phyloP scores from a whole-genome alignment of 2,797 vertebrate genomes.

The Phaenicophaeus curvirostris region DNA sequence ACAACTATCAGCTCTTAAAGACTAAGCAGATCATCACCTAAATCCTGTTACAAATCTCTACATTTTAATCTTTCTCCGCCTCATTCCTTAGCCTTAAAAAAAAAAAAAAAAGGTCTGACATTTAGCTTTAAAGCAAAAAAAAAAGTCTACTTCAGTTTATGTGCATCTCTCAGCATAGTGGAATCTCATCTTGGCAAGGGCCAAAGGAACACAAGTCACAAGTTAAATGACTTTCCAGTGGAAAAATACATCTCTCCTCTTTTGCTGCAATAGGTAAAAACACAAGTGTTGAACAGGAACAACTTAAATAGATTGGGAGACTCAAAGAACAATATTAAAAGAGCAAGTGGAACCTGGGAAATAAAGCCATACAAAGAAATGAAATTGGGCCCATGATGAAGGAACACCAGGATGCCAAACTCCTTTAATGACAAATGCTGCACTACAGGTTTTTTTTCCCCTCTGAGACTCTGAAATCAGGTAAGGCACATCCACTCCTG shows the following conservation, averaged over 20 bases:
- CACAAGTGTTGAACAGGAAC: background rate
- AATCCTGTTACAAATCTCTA: background rate
- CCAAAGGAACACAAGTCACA: background rate
- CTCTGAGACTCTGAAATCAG: background rate
- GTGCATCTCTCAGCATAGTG: background rate
- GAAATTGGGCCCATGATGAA: background rate
- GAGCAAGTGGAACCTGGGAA: background rate
- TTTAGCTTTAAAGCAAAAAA: background rate
- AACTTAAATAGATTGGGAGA: background rate
- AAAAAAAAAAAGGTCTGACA: background rate
- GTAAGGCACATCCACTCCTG: background rate
- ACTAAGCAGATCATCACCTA: background rate
- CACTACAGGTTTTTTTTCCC: background rate
- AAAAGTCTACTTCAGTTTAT: background rate
- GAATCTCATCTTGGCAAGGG: background rate
- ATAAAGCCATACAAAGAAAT: background rate
- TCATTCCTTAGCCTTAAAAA: background rate
- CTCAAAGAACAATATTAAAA: background rate
- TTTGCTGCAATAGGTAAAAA: background rate
- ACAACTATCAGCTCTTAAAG: background rate
- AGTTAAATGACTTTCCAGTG: background rate
- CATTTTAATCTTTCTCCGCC: background rate
- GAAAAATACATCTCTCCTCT: background rate
- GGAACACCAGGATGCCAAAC: background rate
- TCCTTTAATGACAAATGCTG: background rate